These are phyloP conservation scores for Nematopogon swammerdamellus DNA, from an alignment of 2,888 invertebrate genomes.

Conservation along the genomic window DNA sequence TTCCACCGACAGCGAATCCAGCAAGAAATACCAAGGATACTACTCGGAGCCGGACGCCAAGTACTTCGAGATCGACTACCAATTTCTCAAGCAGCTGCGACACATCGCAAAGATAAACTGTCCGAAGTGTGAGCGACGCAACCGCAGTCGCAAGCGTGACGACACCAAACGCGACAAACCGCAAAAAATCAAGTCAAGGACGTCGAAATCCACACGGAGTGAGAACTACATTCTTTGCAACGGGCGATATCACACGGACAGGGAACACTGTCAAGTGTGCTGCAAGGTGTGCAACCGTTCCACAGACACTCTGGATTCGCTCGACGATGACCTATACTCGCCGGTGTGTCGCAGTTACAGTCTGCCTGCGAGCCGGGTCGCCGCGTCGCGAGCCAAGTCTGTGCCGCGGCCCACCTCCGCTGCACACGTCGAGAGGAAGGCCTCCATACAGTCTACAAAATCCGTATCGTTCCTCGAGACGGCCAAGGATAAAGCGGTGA, in stretches of 20 bases:
- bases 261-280: slow-evolving; percentile 38
- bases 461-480: slow-evolving; percentile 49
- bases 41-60: slow-evolving; percentile 50
- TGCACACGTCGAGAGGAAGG: slow-evolving; percentile 27
- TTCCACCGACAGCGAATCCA: slow-evolving; percentile 13
- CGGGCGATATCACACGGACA: slow-evolving; percentile 35
- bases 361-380: slow-evolving; percentile 19
- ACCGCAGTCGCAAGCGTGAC: slow-evolving; percentile 11
- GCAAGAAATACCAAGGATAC: slow-evolving; percentile 32
- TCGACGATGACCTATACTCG: slow-evolving; percentile 37
- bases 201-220: slow-evolving; percentile 1
- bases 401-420: slow-evolving; percentile 15
- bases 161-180: slow-evolving; percentile 7
- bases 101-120: slow-evolving; percentile 42
- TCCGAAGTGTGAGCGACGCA: slow-evolving; percentile 31
- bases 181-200: slow-evolving; percentile 11
- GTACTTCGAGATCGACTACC: slow-evolving; percentile 52
- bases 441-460: slow-evolving; percentile 46
- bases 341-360: slow-evolving; percentile 36
- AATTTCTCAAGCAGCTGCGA: slow-evolving; percentile 42
- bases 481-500: slow-evolving; percentile 37
- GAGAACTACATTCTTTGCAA: slow-evolving; percentile 35
- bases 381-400: slow-evolving; percentile 17
- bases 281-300: slow-evolving; percentile 37
- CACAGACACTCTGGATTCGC: slow-evolving; percentile 37